These are phyloP conservation scores for Pteromalus puparum DNA, from an alignment of 1,140 invertebrate genomes.

Conservation along the genomic window DNA sequence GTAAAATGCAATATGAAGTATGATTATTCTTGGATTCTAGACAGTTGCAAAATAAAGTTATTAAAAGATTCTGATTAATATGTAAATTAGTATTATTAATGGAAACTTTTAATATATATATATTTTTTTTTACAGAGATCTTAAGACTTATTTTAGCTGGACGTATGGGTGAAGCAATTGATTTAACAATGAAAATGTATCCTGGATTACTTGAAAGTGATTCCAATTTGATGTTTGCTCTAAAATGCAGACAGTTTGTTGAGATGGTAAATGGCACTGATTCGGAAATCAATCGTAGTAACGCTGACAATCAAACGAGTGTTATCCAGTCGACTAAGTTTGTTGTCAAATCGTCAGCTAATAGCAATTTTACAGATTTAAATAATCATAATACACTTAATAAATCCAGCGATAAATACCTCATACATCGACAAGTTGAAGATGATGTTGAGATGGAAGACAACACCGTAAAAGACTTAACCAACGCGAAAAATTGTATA, in stretches of 20 bases:
- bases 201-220: conserved; percentile 93
- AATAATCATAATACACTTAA: conserved; percentile 67
- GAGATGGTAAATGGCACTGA: conserved; percentile 94
- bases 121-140: conserved; percentile 83
- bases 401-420: conserved; percentile 66
- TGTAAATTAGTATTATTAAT: too few species aligned
- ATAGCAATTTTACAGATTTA: conserved; percentile 22
- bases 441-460: conserved; percentile 75
- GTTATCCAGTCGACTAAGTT: conserved; percentile 85
- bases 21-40: too few species aligned
- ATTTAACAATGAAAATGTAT: conserved; percentile 90
- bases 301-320: conserved; percentile 80
- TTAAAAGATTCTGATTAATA: too few species aligned
- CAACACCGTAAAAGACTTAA: conserved; percentile 62
- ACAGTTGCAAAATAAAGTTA: too few species aligned
- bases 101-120: background rate
- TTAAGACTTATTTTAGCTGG: conserved; percentile 94
- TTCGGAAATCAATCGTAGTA: conserved; percentile 79
- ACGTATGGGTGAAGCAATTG: conserved; percentile 96
- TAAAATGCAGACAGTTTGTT: conserved; percentile 98
- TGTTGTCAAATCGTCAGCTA: conserved; percentile 21
- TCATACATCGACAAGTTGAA: conserved; percentile 71
- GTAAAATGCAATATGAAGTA: too few species aligned
- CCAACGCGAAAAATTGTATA: conserved; percentile 72
- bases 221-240: conserved; percentile 92